Base-by-base conservation (phyloP, 2,888 invertebrate species). In the Eudemis profundana region DNA sequence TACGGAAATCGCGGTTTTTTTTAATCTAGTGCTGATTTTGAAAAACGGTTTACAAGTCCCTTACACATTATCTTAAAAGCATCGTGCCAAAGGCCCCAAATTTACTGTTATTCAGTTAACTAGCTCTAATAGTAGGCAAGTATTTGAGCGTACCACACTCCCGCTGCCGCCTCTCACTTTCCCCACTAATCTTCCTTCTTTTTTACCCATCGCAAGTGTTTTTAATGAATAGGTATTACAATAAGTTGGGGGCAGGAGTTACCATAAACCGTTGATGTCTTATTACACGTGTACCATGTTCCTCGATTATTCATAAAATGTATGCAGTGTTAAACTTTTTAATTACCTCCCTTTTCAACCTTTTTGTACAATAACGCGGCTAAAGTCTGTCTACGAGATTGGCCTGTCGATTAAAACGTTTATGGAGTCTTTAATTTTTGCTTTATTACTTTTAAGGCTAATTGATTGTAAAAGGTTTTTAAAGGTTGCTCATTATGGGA, bases 181-280 rank as follows among this genome's bases (percentile, higher is more conserved):
- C 1, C 66, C 79, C 81, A 71, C 33, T 33, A 53, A 57, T 29
- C 38, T 74, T 64, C 82, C 76, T 76, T 75, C 76, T 85, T 87
- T 79, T 85, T 87, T 83, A 82, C 78, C 73, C 76, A 74, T 78
- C 78, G 75, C 87, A 87, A 89, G 87, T 88, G 85, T 87, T 89
- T 86, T 87, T 89, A 90, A 90, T 89, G 83, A 87, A 88, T 87
- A 89, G 86, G 85, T 83, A 85, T 86, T 84, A 87, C 75, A 84
- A 85, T 85, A 84, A 84, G 78, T 84, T 74, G 80, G 84, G 69
- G 83, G 83, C 83, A 77, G 79, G 79, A 82, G 83, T 84, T 83
- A 81, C 77, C 79, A 83, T 86, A 81, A 83, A 74, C 78, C 73
- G 83, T 81, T 89, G 90, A 91, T 90, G 90, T 90, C 90, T 91